Percentiles rank a stretch among this genome's conserved stretches.
Conservation (phyloP, 2,888 invertebrate species). For the Mylabris sibirica region DNA sequence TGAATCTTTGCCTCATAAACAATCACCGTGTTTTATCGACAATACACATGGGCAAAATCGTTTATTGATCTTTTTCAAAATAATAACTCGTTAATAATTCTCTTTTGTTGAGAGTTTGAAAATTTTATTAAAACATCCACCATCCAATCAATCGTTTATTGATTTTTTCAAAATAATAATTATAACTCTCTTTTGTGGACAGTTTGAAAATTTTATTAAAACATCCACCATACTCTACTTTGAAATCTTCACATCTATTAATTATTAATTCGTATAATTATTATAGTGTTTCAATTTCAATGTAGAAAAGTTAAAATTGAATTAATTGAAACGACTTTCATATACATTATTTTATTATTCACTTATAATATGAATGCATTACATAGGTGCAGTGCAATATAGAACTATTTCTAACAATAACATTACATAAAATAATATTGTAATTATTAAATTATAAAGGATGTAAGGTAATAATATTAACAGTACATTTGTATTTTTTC, state of each 20-base stretch:
- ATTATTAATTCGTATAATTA: not conserved
- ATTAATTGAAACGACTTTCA: not conserved
- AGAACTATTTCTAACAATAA: slow-evolving; percentile 58
- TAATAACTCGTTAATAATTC: not conserved
- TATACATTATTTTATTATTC: slow-evolving; percentile 45
- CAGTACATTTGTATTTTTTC: slow-evolving; percentile 41
- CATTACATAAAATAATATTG: slow-evolving; percentile 55
- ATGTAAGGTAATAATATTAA: slow-evolving; percentile 43
- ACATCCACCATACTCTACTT: not conserved
- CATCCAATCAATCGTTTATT: slow-evolving; percentile 5
- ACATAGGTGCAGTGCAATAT: slow-evolving; percentile 60
- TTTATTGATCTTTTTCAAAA: not conserved
- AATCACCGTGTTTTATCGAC: not conserved
- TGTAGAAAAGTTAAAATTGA: not conserved
- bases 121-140: no score
- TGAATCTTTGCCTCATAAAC: not conserved
- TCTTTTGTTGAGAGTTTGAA: not conserved
- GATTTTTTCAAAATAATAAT: not conserved
- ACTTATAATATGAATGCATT: slow-evolving; percentile 55
- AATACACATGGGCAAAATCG: not conserved
- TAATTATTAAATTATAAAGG: slow-evolving; percentile 54
- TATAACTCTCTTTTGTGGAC: not conserved
- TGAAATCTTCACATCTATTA: not conserved
- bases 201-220: not conserved
- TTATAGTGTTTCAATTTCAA: no score